phyloP scores from a whole-genome alignment of 2,113 vertebrate species.

The Pluvialis apricaria region DNA sequence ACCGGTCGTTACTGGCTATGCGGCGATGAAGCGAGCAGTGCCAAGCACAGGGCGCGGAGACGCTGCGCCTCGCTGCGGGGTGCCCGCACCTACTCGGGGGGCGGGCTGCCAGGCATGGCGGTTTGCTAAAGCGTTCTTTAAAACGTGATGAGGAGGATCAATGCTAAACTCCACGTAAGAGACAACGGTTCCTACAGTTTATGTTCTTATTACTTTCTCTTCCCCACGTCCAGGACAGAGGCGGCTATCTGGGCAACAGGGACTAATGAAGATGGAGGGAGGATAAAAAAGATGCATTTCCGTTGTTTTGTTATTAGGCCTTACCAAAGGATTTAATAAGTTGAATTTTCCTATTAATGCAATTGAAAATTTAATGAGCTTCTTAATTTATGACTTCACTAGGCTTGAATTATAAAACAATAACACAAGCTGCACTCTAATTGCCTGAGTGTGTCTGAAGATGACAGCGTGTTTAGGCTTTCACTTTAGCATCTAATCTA shows the following conservation, averaged over 20 bases:
- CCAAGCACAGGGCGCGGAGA: not conserved
- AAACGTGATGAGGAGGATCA: not conserved
- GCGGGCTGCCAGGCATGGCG: not conserved
- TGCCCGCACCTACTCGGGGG: not conserved
- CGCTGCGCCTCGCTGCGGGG: not conserved
- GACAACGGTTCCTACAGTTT: not conserved
- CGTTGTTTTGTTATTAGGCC: not conserved
- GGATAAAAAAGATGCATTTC: not conserved
- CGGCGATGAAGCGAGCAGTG: not conserved
- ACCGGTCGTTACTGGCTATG: not conserved
- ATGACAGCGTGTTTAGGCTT: constrained; percentile 63
- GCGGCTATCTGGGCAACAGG: not conserved
- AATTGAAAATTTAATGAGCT: constrained; percentile 71
- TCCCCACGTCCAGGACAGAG: not conserved
- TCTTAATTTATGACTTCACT: constrained; percentile 65
- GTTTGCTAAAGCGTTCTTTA: not conserved
- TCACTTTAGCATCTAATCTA: constrained; percentile 68
- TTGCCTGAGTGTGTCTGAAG: constrained; percentile 61
- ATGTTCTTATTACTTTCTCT: not conserved
- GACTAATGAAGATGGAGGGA: not conserved
- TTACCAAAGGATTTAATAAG: constrained; percentile 40
- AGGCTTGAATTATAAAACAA: constrained; percentile 60
- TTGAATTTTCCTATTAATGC: constrained; percentile 55
- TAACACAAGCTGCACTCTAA: constrained; percentile 60
- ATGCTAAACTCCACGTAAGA: not conserved